A percentile compares a stretch with the other conserved stretches of the same genome.
Evolutionary conservation across 2,797 vertebrate species (phyloP).

Genomic region (Gymnopithys bicolor): DNA sequence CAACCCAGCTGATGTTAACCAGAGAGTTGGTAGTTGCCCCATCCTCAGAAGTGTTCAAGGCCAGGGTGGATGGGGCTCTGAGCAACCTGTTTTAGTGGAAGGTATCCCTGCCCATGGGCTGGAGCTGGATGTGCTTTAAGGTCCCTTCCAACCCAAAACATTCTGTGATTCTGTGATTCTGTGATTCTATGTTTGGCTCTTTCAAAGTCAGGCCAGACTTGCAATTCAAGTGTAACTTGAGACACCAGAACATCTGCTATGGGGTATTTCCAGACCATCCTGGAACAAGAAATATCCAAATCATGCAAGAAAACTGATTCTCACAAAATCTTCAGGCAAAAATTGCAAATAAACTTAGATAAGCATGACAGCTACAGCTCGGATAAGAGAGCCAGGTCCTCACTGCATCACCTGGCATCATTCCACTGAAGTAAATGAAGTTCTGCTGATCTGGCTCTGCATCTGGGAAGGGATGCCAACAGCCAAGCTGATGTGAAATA

Average conservation of each 20-base stretch:
- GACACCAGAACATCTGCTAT: background rate
- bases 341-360: background rate
- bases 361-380: background rate
- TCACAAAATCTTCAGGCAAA: background rate
- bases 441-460: background rate
- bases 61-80: background rate
- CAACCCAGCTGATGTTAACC: accelerated
- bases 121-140: background rate
- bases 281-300: background rate
- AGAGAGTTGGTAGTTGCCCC: accelerated
- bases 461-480: background rate
- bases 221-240: background rate
- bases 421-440: background rate
- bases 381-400: background rate
- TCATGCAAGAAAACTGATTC: background rate
- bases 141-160: background rate
- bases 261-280: background rate
- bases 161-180: background rate
- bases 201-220: background rate
- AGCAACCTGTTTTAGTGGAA: background rate
- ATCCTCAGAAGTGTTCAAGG: background rate
- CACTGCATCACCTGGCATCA: background rate
- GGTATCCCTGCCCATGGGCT: too few relatives aligned
- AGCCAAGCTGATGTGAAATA: background rate
- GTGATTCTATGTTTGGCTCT: background rate